Evolutionary conservation across 2,797 vertebrate species (phyloP), one percentile per base, ranked within the genome.

Genomic region (Erithacus rubecula): DNA sequence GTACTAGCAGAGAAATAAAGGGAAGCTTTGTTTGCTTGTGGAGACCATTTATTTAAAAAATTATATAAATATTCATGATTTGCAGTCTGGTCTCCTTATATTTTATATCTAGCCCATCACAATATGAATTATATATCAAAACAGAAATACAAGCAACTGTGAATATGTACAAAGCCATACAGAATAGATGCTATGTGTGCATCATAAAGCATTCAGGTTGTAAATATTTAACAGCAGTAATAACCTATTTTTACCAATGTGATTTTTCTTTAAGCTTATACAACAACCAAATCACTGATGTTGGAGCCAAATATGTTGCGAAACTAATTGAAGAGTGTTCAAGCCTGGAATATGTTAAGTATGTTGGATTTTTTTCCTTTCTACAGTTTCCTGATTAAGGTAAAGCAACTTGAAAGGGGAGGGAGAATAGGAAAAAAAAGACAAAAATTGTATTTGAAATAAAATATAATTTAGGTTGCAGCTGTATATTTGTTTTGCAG

Each of bases 201-300:
- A 44, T 81, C 83, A 70, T 87, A 89, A 85, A 88, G 44, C 43
- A 82, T 87, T 81, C 39, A 83, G 65, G 65, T 83, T 89, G 39
- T 91, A 90, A 90, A 87, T 92, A 83, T 80, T 93, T 62, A 90
- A 76, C 78, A 72, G 55, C 49, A 89, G 41, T 53, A 92, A 76
- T 93, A 93, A 91, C 47, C 79, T 89, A 27, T 81, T 94, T 94
- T 95, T 89, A 70, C 30, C 30, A 23, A 34, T 64, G 20, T 95
- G 74, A 51, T 96, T 93, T 96, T 64, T 97, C 77, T 89, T 56
- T 44, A 97, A 99, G 99, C 55, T 98, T 99, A 70, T 99, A 99
- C 97, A 99, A 97, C 97, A 99, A 99, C 96, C 97, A 98, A 71
- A 99, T 99, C 97, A 99, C 99, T 15, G 99, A 99, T 53, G 93